phyloP scores from a whole-genome alignment of 2,113 vertebrate species.

The Mirounga angustirostris region DNA sequence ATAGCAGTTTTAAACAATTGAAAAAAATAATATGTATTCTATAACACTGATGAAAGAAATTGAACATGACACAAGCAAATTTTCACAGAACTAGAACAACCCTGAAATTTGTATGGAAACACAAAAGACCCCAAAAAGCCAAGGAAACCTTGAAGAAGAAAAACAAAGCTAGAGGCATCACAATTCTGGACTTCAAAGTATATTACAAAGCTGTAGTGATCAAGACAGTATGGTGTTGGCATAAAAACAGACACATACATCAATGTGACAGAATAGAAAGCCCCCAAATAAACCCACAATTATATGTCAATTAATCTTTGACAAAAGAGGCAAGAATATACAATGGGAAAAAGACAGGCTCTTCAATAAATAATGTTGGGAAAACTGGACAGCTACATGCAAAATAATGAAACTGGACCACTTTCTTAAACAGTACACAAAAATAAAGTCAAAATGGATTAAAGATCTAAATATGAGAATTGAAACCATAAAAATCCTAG shows the following conservation, averaged over 20 bases:
- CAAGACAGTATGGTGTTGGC: not conserved
- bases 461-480: not conserved
- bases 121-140: not conserved
- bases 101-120: not conserved
- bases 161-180: not conserved
- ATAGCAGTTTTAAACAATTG: no score
- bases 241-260: not conserved
- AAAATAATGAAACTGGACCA: not conserved
- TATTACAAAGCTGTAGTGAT: not conserved
- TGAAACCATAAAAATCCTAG: not conserved
- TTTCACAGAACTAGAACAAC: not conserved
- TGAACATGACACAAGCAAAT: not conserved
- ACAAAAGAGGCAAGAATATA: not conserved
- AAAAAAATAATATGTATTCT: not conserved
- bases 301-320: not conserved
- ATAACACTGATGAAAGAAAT: not conserved
- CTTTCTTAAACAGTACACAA: not conserved
- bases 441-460: not conserved
- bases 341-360: not conserved
- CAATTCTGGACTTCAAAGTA: not conserved
- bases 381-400: not conserved
- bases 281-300: not conserved
- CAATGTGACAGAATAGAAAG: not conserved
- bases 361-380: not conserved
- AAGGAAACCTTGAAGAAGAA: not conserved